These are phyloP conservation scores for Atethmia centrago DNA, from an alignment of 2,888 invertebrate genomes.

Conservation along the genomic window DNA sequence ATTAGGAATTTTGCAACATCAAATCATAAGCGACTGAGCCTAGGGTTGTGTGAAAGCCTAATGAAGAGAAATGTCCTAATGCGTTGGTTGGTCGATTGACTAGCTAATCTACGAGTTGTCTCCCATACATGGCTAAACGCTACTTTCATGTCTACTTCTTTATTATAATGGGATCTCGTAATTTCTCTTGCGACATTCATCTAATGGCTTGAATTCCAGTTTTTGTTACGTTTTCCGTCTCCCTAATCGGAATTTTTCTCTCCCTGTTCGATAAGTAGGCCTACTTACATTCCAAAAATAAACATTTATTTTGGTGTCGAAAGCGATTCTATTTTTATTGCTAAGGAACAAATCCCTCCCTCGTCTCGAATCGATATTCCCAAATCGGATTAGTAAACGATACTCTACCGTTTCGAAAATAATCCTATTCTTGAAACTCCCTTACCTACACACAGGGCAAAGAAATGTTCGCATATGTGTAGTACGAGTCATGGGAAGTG, in stretches of 20 bases:
- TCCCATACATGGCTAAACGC: constrained; percentile 27
- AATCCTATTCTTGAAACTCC: constrained; percentile 13
- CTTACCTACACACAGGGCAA: constrained; percentile 19
- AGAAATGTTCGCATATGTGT: constrained; percentile 45
- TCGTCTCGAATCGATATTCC: constrained; percentile 24
- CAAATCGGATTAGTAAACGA: constrained; percentile 1
- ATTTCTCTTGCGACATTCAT: constrained; percentile 4
- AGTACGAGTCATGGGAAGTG: constrained; percentile 65
- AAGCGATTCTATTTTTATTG: constrained; percentile 22
- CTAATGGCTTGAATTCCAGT: background rate
- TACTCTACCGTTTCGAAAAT: constrained; percentile 14
- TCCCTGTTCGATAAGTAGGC: background rate
- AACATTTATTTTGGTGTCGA: background rate
- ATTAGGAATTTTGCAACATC: background rate
- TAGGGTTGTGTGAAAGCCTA: constrained; percentile 14
- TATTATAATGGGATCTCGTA: constrained; percentile 5
- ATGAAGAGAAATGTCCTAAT: constrained; percentile 26
- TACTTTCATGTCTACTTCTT: constrained; percentile 27
- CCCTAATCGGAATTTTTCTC: background rate
- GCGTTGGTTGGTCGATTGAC: constrained; percentile 11
- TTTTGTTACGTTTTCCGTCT: constrained; percentile 7
- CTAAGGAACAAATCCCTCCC: background rate
- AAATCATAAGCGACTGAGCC: background rate
- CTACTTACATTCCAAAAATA: constrained; percentile 7
- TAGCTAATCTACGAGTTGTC: constrained; percentile 3